phyloP scores from a whole-genome alignment of 2,797 vertebrate genomes.

The Ciconia nigra region DNA sequence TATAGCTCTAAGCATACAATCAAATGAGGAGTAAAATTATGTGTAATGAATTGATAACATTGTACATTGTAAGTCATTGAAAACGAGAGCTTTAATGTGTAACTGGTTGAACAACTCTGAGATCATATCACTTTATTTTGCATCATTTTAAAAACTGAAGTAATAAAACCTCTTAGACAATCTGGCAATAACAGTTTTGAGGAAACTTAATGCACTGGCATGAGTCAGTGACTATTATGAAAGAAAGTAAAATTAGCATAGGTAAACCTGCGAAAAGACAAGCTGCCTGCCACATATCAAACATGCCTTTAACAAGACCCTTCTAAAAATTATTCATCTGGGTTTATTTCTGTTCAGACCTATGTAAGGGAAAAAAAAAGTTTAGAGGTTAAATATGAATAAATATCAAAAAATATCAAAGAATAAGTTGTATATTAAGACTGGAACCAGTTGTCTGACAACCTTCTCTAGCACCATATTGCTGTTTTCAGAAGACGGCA shows the following conservation, averaged over 20 bases:
- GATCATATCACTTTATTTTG: not conserved
- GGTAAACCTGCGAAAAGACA: not conserved
- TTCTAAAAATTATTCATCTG: not conserved
- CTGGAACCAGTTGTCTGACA: not conserved
- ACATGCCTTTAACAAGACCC: not conserved
- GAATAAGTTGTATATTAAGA: not conserved
- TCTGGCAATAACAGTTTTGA: not conserved
- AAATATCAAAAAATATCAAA: not conserved
- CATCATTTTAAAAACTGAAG: not conserved
- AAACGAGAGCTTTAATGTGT: not conserved
- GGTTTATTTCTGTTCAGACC: not conserved
- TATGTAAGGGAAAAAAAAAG: not conserved
- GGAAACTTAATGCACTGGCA: not conserved
- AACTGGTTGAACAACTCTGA: not conserved
- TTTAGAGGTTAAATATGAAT: not conserved
- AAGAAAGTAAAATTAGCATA: not conserved
- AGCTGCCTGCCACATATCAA: not conserved
- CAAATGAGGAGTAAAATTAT: conserved; percentile 1
- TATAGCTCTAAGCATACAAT: not conserved
- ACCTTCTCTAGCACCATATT: not conserved
- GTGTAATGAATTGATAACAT: not conserved
- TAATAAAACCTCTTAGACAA: not conserved
- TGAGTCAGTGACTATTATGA: not conserved
- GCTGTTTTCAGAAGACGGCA: accelerated
- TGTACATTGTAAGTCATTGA: not conserved